Base-by-base conservation (phyloP, 2,113 vertebrate species). In the Catagonus wagneri region DNA sequence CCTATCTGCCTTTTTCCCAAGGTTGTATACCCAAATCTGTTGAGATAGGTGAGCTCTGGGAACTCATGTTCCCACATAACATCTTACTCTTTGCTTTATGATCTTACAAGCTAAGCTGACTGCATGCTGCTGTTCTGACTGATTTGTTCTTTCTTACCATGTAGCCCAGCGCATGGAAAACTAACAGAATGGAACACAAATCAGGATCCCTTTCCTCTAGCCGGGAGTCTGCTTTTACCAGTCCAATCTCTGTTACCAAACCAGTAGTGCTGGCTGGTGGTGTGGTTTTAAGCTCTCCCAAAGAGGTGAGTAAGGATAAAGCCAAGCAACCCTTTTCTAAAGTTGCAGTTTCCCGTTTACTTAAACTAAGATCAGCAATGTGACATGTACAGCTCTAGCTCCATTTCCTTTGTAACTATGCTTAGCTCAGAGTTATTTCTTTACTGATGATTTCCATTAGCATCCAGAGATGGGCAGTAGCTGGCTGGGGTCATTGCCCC, bases 201-300 rank as follows among this genome's bases (percentile, higher is more conserved):
- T 97, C 99, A 97, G 99, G 99, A 98, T 99, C 99, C 23, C 99
- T 99, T 98, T 99, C 99, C 97, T 99, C 99, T 91, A 99, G 99
- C 97, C 99, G 99, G 97, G 99, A 99, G 98, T 99, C 99, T 96
- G 99, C 99, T 98, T 99, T 99, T 98, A 99, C 99, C 98, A 99
- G 99, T 99, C 99, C 99, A 72, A 98, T 99, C 96, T 99, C 99
- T 99, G 99, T 99, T 98, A 99, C 99, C 98, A 99, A 99, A 99
- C 99, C 99, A 98, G 98, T 99, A 97, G 98, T 99, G 98, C 99
- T 99, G 95, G 98, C 98, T 95, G 99, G 98, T 98, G 98, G 98
- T 97, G 98, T 99, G 96, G 98, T 98, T 97, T 99, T 99, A 97
- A 98, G 98, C 98, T 98, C 99, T 98, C 99, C 99, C 90, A 99